Base-by-base conservation (phyloP, 2,888 invertebrate species). In the Sesamia inferens region DNA sequence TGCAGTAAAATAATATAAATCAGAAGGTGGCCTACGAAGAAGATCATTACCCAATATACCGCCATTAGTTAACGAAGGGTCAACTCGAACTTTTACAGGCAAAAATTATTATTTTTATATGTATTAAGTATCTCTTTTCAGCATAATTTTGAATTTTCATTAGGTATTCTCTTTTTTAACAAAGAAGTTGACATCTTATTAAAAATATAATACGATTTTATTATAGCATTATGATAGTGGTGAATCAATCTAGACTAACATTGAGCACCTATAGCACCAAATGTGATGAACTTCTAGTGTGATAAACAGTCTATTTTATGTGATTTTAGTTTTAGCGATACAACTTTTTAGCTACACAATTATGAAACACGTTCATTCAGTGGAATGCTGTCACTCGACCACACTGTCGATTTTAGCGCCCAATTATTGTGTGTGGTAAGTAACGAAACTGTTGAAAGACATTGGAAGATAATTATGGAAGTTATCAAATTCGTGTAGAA, bases 211-310 rank as follows among this genome's bases (percentile, higher is more conserved):
- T 55, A 11, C 24, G 4, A 16, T 42, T 66, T 58, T 57, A 31
- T 55, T 13, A 13, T n/a, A 31, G 5, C 42, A 42, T 58, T 67
- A 19, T 64, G 72, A 22, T 70, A 71, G 77, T 82, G 78, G 78
- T 76, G 74, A 59, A 68, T 69, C 31, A 78, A 69, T 74, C 74
- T 81, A 83, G 63, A 74, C 76, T 85, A 85, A 76, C 70, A 82
- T 92, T 89, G 89, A 93, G 94, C 94, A 94, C 94, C 93, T 88
- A 83, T 90, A 94, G 94, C 94, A 94, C 94, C 94, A 88, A 92
- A 91, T 87, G 79, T 79, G 81, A 83, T 79, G 74, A 66, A 78
- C 68, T 57, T 57, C 11, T 68, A 54, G 42, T 70, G 67, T 62
- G 72, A 62, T 66, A 66, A 78, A 76, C 80, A 70, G 76, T 76